Base-by-base conservation (phyloP, 2,797 vertebrate species). In the Semotilus atromaculatus region DNA sequence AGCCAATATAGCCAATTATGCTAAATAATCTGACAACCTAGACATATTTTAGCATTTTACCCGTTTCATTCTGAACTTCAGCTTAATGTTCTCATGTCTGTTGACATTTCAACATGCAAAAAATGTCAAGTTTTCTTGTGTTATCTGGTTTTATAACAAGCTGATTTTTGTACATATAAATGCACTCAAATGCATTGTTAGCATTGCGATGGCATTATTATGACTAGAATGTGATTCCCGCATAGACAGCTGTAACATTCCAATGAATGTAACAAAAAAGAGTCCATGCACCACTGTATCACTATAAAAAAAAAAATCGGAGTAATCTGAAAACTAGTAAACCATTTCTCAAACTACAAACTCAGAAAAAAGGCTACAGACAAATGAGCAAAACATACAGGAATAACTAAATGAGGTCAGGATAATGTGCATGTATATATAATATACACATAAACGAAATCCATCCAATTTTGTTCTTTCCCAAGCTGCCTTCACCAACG, bases 371-470 rank as follows among this genome's bases (percentile, higher is more conserved):
- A 68, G 36, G 23, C 29, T 10, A 51, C 62, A 53, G 67, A 51
- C 21, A 51, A 74, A 43, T 11, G 1, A 40, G 7, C n/a, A 58
- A 77, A 83, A 51, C 76, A 73, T 26, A 86, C 26, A 81, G 60
- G 79, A 74, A 82, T 81, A 76, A 83, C 67, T 83, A 82, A 70
- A 83, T 88, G 36, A 64, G 60, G 73, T 84, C 66, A 89, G 86
- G 43, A 70, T 86, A 62, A 85, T 82, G 80, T 53, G 51, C 23
- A 73, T 88, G 80, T 71, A 85, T 62, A 80, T 83, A 3, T 29
- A 45, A 70, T 58, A 38, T 77, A 26, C 74, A 77, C 51, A 68
- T 68, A 68, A 62, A 81, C 64, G 14, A 89, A 88, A 77, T 74
- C 76, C 19, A 83, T 74, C 67, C 81, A 84, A 79, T 82, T 85